These are phyloP conservation scores for Lasaia peninsularis DNA, from an alignment of 1,140 invertebrate genomes.

Conservation along the genomic window DNA sequence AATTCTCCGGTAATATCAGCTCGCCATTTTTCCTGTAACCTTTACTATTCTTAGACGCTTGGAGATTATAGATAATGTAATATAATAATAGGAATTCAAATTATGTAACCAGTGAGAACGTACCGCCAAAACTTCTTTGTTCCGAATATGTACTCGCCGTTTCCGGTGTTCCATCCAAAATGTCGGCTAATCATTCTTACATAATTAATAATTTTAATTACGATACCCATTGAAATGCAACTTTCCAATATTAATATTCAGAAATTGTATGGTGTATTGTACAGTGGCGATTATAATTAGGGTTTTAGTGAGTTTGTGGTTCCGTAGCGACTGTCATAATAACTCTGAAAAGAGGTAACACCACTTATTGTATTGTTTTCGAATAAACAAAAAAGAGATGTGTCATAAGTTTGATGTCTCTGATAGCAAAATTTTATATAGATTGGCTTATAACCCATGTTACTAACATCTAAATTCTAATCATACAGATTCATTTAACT, in stretches of 20 bases:
- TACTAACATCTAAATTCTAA: no score
- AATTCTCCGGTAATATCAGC: no score
- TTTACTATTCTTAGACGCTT: not conserved
- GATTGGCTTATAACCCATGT: no score
- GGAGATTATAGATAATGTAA: not conserved
- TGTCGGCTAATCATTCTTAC: not conserved
- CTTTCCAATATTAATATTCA: slow-evolving; percentile 5
- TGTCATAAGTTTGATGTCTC: no score
- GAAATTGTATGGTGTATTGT: slow-evolving; percentile 5
- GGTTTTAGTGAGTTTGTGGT: not conserved
- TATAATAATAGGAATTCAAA: slow-evolving; percentile 8
- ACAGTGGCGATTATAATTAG: not conserved
- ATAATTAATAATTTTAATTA: slow-evolving; percentile 10
- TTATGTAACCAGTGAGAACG: slow-evolving; percentile 4
- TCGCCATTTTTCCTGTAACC: not conserved
- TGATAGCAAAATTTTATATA: no score
- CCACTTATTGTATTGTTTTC: no score
- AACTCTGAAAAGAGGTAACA: not conserved
- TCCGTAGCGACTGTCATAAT: not conserved
- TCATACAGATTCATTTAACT: no score
- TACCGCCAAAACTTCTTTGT: not conserved
- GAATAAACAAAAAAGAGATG: no score
- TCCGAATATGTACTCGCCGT: slow-evolving; percentile 2
- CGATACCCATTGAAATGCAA: not conserved
- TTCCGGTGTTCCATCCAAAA: slow-evolving; percentile 6